Evolutionary conservation across 1,140 invertebrate genomes (phyloP).

Genomic region (Macrostomum lignano): DNA sequence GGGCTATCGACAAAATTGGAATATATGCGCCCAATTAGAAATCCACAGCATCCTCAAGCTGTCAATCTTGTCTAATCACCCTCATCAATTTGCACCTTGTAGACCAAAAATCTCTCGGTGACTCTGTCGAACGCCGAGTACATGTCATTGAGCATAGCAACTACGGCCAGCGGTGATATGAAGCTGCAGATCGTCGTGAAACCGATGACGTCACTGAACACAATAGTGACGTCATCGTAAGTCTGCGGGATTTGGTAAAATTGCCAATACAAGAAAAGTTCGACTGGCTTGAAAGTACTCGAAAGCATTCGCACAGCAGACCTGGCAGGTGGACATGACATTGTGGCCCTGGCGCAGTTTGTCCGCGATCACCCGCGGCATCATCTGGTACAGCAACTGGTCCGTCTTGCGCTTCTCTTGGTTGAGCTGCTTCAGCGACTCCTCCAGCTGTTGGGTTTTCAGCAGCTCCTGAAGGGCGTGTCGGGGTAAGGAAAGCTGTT

Average conservation of each 20-base stretch:
- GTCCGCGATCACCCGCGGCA: slow-evolving; percentile 17
- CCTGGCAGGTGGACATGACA: slow-evolving; percentile 73
- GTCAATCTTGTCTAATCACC: too few species aligned
- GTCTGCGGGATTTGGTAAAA: slow-evolving; percentile 50
- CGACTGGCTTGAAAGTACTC: too few species aligned
- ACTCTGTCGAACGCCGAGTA: slow-evolving; percentile 24
- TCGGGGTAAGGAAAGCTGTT: not conserved
- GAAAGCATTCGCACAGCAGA: too few species aligned
- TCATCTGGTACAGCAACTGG: slow-evolving; percentile 7
- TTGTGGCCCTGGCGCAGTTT: slow-evolving; percentile 47
- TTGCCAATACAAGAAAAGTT: slow-evolving; percentile 54
- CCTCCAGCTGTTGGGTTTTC: slow-evolving; percentile 76
- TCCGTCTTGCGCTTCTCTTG: slow-evolving; percentile 5
- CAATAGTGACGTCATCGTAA: slow-evolving; percentile 66
- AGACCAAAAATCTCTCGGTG: slow-evolving; percentile 16
- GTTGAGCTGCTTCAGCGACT: slow-evolving; percentile 60
- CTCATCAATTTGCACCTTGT: too few species aligned
- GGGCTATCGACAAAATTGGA: too few species aligned
- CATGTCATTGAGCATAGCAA: slow-evolving; percentile 25
- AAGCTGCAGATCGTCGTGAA: slow-evolving; percentile 37
- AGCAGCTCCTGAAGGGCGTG: slow-evolving; percentile 40
- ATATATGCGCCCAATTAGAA: too few species aligned
- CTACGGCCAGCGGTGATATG: slow-evolving; percentile 23
- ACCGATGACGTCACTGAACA: slow-evolving; percentile 85
- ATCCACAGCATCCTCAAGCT: too few species aligned